A percentile compares a stretch with the other conserved stretches of the same genome.
Evolutionary conservation across 2,797 vertebrate genomes (phyloP).

Genomic region (Coracias cyanogaster): DNA sequence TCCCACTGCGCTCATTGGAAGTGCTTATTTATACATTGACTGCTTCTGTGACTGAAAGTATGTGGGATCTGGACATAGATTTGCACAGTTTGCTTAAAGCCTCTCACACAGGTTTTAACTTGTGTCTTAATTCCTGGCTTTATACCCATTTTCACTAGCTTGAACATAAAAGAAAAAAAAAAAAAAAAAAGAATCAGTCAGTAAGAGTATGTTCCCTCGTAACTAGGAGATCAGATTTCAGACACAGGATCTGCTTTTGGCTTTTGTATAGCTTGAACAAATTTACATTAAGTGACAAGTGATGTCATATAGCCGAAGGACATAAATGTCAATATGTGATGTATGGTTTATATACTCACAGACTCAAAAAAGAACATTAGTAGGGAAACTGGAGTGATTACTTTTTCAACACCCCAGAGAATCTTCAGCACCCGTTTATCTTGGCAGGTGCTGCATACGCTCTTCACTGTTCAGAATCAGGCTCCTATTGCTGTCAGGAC

Average conservation of each 20-base stretch:
- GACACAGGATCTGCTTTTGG: constrained; percentile 68
- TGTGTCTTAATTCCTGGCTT: constrained; percentile 77
- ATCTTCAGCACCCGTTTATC: not conserved
- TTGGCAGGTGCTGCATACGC: not conserved
- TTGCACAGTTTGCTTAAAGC: not conserved
- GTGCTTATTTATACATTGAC: not conserved
- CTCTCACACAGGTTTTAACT: constrained; percentile 72
- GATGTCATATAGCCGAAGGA: constrained; percentile 50
- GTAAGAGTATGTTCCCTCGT: constrained; percentile 66
- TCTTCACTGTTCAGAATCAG: not conserved
- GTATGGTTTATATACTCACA: not conserved
- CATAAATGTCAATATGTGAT: constrained; percentile 38
- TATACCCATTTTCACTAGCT: constrained; percentile 73
- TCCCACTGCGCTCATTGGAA: not conserved
- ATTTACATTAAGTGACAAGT: constrained; percentile 55
- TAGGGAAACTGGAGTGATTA: not conserved
- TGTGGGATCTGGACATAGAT: not conserved
- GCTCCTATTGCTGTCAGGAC: not conserved
- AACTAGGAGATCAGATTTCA: constrained; percentile 76
- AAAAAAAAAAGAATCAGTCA: constrained; percentile 63
- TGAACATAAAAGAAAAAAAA: constrained; percentile 69
- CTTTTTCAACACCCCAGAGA: not conserved
- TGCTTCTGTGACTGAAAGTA: not conserved
- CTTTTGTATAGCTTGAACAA: constrained; percentile 31
- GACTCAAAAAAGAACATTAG: not conserved